Conservation (phyloP, 1,140 invertebrate species). For the Drosophila albomicans region DNA sequence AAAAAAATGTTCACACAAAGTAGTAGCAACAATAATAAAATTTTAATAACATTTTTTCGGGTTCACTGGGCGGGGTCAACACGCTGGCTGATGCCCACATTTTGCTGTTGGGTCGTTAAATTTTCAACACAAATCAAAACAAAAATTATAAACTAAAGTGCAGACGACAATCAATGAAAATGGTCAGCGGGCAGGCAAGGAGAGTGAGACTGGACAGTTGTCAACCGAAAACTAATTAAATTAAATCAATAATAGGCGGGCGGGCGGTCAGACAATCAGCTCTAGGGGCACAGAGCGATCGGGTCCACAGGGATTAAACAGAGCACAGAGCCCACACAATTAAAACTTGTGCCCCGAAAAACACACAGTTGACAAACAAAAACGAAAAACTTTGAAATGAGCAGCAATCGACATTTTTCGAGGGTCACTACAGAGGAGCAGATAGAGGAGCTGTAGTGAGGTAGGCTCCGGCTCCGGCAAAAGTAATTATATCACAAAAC, state of each 20-base stretch:
- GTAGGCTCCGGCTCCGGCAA: conserved; percentile 25
- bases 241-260: conserved; percentile 69
- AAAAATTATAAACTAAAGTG: conserved; percentile 64
- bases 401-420: conserved; percentile 52
- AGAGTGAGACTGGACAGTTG: neutral
- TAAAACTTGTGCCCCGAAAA: conserved; percentile 26
- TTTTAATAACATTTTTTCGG: conserved; percentile 68
- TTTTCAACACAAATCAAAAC: conserved; percentile 60
- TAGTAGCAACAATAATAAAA: conserved; percentile 69
- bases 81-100: conserved; percentile 30
- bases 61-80: conserved; percentile 53
- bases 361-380: conserved; percentile 32
- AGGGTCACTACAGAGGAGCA: neutral
- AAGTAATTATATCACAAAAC: conserved; percentile 75
- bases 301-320: neutral
- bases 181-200: too few species aligned
- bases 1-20: conserved; percentile 41
- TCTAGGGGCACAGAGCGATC: conserved; percentile 25
- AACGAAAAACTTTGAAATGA: conserved; percentile 39
- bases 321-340: conserved; percentile 45
- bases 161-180: conserved; percentile 64
- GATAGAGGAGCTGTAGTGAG: neutral
- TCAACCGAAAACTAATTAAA: conserved; percentile 70
- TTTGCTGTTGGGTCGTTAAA: conserved; percentile 29
- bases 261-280: conserved; percentile 21